Evolutionary conservation across 1,140 invertebrate species (phyloP).

Genomic region (Lucilia sericata): DNA sequence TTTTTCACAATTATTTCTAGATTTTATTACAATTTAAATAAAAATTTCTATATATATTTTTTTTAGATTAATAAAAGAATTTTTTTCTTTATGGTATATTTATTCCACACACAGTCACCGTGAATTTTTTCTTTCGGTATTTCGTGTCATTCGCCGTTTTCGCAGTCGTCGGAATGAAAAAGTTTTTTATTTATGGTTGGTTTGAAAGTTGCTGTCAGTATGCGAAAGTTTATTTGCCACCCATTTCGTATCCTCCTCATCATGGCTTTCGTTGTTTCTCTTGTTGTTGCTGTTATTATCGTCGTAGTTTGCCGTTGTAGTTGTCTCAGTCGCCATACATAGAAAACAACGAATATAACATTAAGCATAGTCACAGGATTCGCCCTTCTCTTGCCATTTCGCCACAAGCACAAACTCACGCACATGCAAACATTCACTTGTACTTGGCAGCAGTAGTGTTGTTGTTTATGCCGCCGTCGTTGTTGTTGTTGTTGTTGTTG

Average conservation of each 20-base stretch:
- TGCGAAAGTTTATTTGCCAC: constrained; percentile 52
- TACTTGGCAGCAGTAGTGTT: no score
- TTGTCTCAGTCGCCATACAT: constrained; percentile 34
- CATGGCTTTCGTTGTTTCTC: neutral
- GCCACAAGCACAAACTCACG: constrained; percentile 17
- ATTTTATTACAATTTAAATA: neutral
- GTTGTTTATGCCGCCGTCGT: neutral
- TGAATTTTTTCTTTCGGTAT: constrained; percentile 52
- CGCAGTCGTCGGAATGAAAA: constrained; percentile 67
- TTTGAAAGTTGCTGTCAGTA: constrained; percentile 51
- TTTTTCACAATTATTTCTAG: constrained; percentile 6
- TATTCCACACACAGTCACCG: constrained; percentile 27
- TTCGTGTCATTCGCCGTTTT: constrained; percentile 61
- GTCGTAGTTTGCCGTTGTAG: constrained; percentile 33
- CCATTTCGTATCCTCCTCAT: constrained; percentile 42
- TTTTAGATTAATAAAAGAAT: neutral
- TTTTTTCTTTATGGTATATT: constrained; percentile 26
- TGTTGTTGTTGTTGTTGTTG: neutral
- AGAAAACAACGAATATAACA: neutral
- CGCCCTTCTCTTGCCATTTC: constrained; percentile 34
- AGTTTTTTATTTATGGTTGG: constrained; percentile 67
- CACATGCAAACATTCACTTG: neutral
- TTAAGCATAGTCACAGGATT: constrained; percentile 22
- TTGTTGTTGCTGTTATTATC: constrained; percentile 46
- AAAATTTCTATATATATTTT: neutral